phyloP scores from a whole-genome alignment of 2,888 invertebrate species.

The Conomelus anceps region DNA sequence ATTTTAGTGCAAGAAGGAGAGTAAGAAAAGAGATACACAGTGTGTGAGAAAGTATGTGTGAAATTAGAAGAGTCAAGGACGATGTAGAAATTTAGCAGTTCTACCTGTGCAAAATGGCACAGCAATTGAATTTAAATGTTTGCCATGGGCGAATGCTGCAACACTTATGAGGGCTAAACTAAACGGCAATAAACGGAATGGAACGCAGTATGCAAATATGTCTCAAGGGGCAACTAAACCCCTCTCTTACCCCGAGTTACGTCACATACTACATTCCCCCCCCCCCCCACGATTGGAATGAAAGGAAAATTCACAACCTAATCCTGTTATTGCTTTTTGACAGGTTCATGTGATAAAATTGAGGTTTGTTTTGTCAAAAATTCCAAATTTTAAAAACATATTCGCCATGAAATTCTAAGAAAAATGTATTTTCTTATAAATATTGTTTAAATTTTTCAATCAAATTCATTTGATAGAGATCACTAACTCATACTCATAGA shows the following conservation, averaged over 20 bases:
- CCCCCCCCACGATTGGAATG: too few species aligned
- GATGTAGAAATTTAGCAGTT: too few species aligned
- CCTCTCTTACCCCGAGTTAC: background rate
- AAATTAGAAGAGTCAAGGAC: background rate
- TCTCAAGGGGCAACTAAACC: background rate
- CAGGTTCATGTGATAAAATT: too few species aligned
- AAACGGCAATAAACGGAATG: background rate
- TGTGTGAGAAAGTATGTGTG: background rate
- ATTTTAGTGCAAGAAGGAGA: too few species aligned
- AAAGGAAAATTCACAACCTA: background rate
- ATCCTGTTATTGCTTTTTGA: background rate
- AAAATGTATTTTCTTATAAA: too few species aligned
- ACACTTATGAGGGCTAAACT: background rate
- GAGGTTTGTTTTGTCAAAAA: too few species aligned
- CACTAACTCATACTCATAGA: too few species aligned
- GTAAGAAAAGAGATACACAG: background rate
- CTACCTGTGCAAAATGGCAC: background rate
- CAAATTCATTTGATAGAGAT: too few species aligned
- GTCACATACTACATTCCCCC: background rate
- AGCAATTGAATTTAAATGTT: background rate
- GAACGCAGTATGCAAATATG: background rate
- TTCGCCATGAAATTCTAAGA: too few species aligned
- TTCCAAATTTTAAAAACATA: too few species aligned
- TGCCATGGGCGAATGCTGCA: background rate
- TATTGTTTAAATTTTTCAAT: too few species aligned